These are phyloP conservation scores for Melanophora roralis DNA, from an alignment of 2,888 invertebrate genomes.

Conservation along the genomic window DNA sequence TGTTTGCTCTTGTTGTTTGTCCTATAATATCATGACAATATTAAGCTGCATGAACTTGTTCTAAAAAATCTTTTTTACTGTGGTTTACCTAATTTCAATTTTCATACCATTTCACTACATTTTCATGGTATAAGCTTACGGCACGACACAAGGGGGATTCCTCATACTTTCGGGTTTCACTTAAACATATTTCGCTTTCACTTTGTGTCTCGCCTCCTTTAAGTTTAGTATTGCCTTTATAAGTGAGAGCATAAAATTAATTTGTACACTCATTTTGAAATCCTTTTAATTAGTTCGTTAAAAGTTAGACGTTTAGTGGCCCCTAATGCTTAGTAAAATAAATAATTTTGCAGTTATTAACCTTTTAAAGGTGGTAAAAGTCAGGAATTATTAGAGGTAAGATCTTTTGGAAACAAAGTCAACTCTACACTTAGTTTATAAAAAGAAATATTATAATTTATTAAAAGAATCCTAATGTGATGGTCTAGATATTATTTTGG, in stretches of 20 bases:
- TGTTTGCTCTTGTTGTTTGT: not conserved
- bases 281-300: slow-evolving; percentile 59
- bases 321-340: slow-evolving; percentile 14
- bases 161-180: not conserved
- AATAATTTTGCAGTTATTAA: slow-evolving; percentile 1
- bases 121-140: not conserved
- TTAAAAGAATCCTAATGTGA: too few relatives aligned
- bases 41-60: slow-evolving; percentile 46
- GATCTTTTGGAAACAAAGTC: too few relatives aligned
- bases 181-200: not conserved
- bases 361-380: not conserved
- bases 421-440: too few relatives aligned
- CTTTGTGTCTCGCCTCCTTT: not conserved
- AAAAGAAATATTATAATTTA: too few relatives aligned
- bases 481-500: too few relatives aligned
- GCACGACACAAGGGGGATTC: not conserved
- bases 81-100: slow-evolving; percentile 31
- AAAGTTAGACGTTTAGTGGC: slow-evolving; percentile 53
- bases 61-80: slow-evolving; percentile 23
- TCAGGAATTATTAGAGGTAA: too few relatives aligned
- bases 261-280: slow-evolving; percentile 54
- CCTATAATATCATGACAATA: slow-evolving; percentile 20
- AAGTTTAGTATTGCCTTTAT: not conserved
- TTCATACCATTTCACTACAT: not conserved
- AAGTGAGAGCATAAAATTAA: slow-evolving; percentile 51